Evolutionary conservation across 2,797 vertebrate species (phyloP), one percentile per base, ranked within the genome.

Genomic region (Gymnopithys bicolor): DNA sequence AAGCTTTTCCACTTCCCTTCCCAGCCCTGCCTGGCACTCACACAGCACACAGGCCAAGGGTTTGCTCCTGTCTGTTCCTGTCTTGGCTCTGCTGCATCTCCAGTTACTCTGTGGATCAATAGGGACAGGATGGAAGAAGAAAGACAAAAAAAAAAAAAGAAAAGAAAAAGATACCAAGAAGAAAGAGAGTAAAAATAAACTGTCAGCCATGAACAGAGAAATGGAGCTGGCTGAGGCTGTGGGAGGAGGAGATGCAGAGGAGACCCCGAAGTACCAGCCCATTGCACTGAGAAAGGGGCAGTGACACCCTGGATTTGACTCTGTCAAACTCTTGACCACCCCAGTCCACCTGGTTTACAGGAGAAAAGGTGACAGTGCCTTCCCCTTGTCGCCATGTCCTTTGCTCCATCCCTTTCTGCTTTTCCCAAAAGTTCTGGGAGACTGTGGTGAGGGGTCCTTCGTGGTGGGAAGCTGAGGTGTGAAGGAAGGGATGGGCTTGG

Each of bases 51-150:
- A 46, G 85, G 62, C 67, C 68, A 48, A 88, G 92, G 96, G 91
- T 79, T 96, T 59, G 70, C 92, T 89, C 1, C 8, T 63, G 92
- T 95, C 97, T 97, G 94, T 97, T 97, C 97, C 95, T 52, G 55
- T 94, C 94, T 77, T 70, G 58, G 92, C 94, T 94, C 89, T 94
- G 22, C 27, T 69, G 89, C 94, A 41, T 94, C 97, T 98, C 97
- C 86, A 68, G 93, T 97, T 97, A 97, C 96, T 37, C 82, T 7
- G 64, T 46, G 14, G 63, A 97, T 97, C 97, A 69, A 96, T 96
- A 97, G 79, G 74, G 75, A 96, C 95, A 97, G 97, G 97, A 97
- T 7, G 37, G 75, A 84, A 87, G 87, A 59, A 90, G 55, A 14
- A 51, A 51, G 23, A 24, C 33, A 60, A 13, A 9, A 69, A 16